Evolutionary conservation across 2,797 vertebrate species (phyloP).

Genomic region (Vipera latastei): DNA sequence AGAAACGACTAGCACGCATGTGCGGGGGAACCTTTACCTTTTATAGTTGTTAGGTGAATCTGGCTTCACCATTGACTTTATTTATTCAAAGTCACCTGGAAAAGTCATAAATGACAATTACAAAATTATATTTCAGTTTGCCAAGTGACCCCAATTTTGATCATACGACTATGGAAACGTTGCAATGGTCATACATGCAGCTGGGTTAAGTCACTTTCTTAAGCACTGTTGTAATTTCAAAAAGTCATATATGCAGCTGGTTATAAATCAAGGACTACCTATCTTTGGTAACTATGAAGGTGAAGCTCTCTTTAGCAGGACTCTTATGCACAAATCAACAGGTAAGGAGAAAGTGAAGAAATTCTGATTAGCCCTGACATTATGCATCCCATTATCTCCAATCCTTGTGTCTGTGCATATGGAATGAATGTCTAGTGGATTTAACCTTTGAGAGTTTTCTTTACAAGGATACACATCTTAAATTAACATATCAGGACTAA

Average conservation of each 20-base stretch:
- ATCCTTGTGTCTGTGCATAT: not conserved
- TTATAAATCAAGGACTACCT: not conserved
- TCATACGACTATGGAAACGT: not conserved
- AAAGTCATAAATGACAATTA: not conserved
- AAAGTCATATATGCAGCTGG: not conserved
- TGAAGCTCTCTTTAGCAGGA: not conserved
- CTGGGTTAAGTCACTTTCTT: not conserved
- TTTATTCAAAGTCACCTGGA: not conserved
- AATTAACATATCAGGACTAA: not conserved
- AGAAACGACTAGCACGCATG: too few relatives aligned
- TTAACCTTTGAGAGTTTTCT: not conserved
- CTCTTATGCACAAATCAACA: not conserved
- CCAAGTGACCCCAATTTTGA: not conserved
- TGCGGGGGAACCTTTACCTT: too few relatives aligned
- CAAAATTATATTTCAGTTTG: not conserved
- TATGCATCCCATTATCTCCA: not conserved
- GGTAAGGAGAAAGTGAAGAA: not conserved
- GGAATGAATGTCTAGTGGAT: not conserved
- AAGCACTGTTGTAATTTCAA: not conserved
- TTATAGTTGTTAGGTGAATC: not conserved
- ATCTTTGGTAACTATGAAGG: not conserved
- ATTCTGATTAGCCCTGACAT: not conserved
- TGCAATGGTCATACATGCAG: not conserved
- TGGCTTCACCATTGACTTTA: not conserved
- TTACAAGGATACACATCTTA: not conserved